Evolutionary conservation across 2,888 invertebrate genomes (phyloP).

Genomic region (Ischnus inquisitorius): DNA sequence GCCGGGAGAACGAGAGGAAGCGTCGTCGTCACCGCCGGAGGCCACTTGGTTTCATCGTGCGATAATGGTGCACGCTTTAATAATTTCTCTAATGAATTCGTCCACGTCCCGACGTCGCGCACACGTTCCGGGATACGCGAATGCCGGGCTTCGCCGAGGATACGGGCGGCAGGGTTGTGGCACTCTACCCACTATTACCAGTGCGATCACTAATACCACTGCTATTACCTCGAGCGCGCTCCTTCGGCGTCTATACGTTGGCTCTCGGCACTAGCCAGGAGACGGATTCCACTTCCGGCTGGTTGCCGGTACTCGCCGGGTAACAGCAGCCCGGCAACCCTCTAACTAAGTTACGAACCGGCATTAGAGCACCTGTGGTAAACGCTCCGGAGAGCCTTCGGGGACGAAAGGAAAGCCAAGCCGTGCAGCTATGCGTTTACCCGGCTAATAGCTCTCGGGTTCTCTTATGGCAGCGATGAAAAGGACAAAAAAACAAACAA

Average conservation of each 20-base stretch:
- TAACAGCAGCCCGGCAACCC: constrained; percentile 30
- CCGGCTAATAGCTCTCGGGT: not conserved
- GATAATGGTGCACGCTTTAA: constrained; percentile 78
- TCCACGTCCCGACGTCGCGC: constrained; percentile 32
- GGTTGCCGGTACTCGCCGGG: constrained; percentile 18
- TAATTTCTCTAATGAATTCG: constrained; percentile 80
- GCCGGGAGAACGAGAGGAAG: not conserved
- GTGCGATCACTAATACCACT: not conserved
- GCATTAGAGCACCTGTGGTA: constrained; percentile 50
- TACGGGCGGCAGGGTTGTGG: not conserved
- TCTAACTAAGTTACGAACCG: constrained; percentile 59
- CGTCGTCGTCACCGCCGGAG: constrained; percentile 22
- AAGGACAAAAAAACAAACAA: not conserved
- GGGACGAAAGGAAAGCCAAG: constrained; percentile 15
- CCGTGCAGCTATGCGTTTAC: constrained; percentile 20
- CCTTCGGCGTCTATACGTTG: constrained; percentile 27
- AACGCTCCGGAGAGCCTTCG: constrained; percentile 29
- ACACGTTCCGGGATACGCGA: not conserved
- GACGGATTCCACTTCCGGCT: constrained; percentile 64
- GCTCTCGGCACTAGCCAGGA: constrained; percentile 26
- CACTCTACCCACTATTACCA: not conserved
- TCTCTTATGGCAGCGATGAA: not conserved
- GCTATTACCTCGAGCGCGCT: constrained; percentile 3
- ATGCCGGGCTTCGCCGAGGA: not conserved
- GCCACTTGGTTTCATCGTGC: constrained; percentile 50